Conservation (phyloP, 2,888 invertebrate species). For the Piscicola geometra region DNA sequence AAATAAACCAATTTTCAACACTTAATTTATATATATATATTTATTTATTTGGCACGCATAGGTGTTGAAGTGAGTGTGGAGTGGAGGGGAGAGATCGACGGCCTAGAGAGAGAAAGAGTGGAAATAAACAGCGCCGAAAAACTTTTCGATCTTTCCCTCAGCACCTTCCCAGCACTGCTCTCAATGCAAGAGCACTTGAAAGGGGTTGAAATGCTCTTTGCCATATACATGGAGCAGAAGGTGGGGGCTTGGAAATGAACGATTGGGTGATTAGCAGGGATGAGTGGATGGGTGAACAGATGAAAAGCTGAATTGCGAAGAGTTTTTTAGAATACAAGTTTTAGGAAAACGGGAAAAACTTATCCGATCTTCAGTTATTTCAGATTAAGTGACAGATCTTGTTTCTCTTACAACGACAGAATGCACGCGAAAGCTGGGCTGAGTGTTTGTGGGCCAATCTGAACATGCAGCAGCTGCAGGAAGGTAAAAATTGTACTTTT, state of each 20-base stretch:
- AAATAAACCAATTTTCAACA: too few species aligned
- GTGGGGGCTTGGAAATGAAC: conserved; percentile 44
- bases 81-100: conserved; percentile 65
- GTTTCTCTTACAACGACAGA: too few species aligned
- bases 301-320: neutral
- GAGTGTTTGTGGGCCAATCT: conserved; percentile 81
- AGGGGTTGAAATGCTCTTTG: conserved; percentile 69
- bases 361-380: too few species aligned
- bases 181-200: conserved; percentile 57
- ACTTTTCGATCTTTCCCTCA: conserved; percentile 78
- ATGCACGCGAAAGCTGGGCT: conserved; percentile 74
- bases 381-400: too few species aligned
- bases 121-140: conserved; percentile 71
- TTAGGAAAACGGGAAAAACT: neutral
- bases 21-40: too few species aligned
- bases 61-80: conserved; percentile 59
- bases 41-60: too few species aligned
- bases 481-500: too few species aligned
- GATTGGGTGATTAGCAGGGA: neutral
- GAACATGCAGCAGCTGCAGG: conserved; percentile 74
- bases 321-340: neutral
- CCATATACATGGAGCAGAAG: conserved; percentile 73
- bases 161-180: conserved; percentile 73
- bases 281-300: neutral
- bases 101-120: conserved; percentile 65